Evolutionary conservation across 2,888 invertebrate species (phyloP).

Genomic region (Temnothorax unifasciatus): DNA sequence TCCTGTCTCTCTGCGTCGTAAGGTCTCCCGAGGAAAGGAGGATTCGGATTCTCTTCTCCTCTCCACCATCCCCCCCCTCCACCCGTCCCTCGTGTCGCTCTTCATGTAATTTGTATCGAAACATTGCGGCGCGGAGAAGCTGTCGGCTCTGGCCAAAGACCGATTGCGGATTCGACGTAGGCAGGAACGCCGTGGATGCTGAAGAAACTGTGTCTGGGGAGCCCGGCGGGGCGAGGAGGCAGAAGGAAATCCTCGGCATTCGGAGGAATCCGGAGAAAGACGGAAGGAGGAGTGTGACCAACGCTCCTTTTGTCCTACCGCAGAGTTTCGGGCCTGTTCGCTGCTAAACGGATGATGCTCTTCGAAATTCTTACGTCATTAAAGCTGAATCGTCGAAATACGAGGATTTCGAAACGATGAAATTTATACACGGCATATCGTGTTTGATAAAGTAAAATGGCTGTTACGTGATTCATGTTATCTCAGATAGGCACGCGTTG

Average conservation of each 20-base stretch:
- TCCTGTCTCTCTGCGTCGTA: conserved; percentile 66
- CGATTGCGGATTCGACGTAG: conserved; percentile 78
- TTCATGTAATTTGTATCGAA: conserved; percentile 86
- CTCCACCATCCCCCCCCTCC: conserved; percentile 49
- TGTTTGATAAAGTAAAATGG: neutral
- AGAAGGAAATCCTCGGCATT: conserved; percentile 54
- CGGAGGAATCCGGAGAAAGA: conserved; percentile 71
- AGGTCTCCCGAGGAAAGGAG: conserved; percentile 45
- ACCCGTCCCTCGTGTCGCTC: conserved; percentile 75
- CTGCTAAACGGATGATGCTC: neutral
- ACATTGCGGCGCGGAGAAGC: conserved; percentile 80
- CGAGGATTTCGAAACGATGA: neutral
- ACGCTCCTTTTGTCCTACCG: conserved; percentile 52
- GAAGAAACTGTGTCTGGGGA: conserved; percentile 71
- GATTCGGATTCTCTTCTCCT: conserved; percentile 23
- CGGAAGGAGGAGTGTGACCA: conserved; percentile 60
- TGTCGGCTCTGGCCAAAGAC: conserved; percentile 81
- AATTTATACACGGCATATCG: neutral
- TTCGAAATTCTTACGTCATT: conserved; percentile 6
- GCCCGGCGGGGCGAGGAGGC: conserved; percentile 71
- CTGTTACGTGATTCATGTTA: neutral
- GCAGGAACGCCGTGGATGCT: conserved; percentile 59
- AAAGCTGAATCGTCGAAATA: conserved; percentile 14
- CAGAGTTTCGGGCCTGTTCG: conserved; percentile 3
- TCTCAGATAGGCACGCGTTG: neutral